These are phyloP conservation scores for Monomorium pharaonis DNA, from an alignment of 1,140 invertebrate genomes.

Conservation along the genomic window DNA sequence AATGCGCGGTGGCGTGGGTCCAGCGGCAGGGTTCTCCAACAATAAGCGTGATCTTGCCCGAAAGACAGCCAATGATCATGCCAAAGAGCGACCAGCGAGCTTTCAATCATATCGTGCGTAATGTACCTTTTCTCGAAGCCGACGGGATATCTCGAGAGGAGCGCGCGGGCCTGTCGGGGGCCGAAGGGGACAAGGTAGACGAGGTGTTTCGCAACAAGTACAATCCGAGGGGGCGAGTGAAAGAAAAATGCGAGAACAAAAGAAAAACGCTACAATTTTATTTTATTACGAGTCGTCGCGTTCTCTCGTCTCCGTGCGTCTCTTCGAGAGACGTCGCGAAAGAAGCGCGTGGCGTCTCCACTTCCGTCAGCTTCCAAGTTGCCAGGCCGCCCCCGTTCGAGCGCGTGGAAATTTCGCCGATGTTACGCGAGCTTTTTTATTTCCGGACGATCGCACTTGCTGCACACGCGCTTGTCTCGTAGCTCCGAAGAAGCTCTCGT, in stretches of 20 bases:
- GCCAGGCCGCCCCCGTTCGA: background rate
- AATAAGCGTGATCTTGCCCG: slow-evolving; percentile 73
- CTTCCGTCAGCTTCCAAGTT: background rate
- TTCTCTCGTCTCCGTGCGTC: slow-evolving; percentile 52
- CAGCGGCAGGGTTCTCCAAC: slow-evolving; percentile 69
- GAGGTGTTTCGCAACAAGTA: slow-evolving; percentile 64
- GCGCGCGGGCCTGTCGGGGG: background rate
- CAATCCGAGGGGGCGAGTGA: slow-evolving; percentile 61
- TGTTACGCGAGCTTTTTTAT: background rate
- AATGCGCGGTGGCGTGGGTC: slow-evolving; percentile 61
- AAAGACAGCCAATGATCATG: slow-evolving; percentile 72
- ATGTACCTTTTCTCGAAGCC: slow-evolving; percentile 60
- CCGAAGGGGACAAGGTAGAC: background rate
- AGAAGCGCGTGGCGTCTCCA: background rate
- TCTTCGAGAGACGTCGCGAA: background rate
- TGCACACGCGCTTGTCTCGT: background rate
- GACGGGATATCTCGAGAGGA: background rate
- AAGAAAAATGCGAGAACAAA: slow-evolving; percentile 50
- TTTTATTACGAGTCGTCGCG: slow-evolving; percentile 75
- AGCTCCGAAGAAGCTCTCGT: slow-evolving; percentile 3
- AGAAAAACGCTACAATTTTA: slow-evolving; percentile 71
- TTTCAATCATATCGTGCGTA: slow-evolving; percentile 73
- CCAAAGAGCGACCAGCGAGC: slow-evolving; percentile 71
- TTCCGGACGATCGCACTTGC: background rate
- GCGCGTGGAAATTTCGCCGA: background rate